These are phyloP conservation scores for Chrysina gloriosa DNA, from an alignment of 2,888 invertebrate species.

Conservation along the genomic window DNA sequence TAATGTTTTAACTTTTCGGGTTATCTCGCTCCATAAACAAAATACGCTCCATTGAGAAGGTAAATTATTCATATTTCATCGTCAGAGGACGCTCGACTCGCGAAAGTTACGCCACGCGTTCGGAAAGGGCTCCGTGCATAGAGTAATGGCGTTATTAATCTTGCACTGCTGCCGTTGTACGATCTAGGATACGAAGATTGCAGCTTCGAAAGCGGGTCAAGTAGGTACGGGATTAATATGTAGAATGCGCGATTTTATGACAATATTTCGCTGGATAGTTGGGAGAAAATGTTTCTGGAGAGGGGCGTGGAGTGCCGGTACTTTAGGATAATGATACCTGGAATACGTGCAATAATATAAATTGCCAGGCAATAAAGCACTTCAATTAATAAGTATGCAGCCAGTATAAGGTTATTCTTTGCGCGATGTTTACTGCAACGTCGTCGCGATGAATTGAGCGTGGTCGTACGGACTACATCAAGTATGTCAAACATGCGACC, in stretches of 20 bases:
- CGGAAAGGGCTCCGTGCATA: constrained; percentile 18
- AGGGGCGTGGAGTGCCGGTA: background rate
- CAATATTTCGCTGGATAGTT: background rate
- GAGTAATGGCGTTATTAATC: constrained; percentile 33
- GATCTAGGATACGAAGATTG: background rate
- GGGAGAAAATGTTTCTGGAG: background rate
- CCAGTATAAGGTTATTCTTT: too few species aligned
- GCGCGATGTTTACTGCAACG: too few species aligned
- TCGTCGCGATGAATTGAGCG: too few species aligned
- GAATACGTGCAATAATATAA: too few species aligned
- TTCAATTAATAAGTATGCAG: too few species aligned
- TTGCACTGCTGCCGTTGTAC: background rate
- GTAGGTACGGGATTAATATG: constrained; percentile 2
- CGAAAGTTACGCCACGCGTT: constrained; percentile 30
- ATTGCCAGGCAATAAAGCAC: too few species aligned
- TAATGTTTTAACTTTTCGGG: constrained; percentile 41
- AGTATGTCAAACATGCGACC: too few species aligned
- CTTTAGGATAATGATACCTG: too few species aligned
- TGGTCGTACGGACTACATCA: too few species aligned
- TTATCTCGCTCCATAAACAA: constrained; percentile 38
- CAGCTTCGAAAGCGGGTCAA: constrained; percentile 4
- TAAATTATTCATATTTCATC: constrained; percentile 39
- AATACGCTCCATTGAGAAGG: constrained; percentile 39
- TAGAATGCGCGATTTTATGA: background rate
- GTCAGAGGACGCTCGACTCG: constrained; percentile 18